Conservation (phyloP, 2,888 invertebrate species). For the Idaea dimidiata region DNA sequence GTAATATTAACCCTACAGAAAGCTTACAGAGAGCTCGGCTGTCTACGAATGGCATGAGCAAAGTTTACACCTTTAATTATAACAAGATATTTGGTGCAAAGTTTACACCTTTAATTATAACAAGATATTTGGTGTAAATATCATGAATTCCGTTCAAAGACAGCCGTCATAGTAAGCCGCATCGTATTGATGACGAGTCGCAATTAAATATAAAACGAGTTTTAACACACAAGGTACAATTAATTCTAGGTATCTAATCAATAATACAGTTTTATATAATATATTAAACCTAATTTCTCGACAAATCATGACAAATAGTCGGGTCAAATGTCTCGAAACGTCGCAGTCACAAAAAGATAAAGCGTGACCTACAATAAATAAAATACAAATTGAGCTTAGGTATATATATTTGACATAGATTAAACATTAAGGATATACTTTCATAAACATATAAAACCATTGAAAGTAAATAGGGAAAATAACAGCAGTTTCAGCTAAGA, state of each 20-base stretch:
- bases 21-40: too few species aligned
- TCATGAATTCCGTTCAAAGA: not conserved
- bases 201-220: not conserved
- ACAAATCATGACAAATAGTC: constrained; percentile 27
- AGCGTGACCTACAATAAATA: not conserved
- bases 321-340: constrained; percentile 31
- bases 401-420: too few species aligned
- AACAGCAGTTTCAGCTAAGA: not conserved
- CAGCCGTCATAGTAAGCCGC: not conserved
- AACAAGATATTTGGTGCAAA: not conserved
- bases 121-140: not conserved
- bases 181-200: not conserved
- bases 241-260: too few species aligned
- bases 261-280: too few species aligned
- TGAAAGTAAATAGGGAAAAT: not conserved
- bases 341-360: constrained; percentile 4
- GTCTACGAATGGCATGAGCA: too few species aligned
- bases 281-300: not conserved
- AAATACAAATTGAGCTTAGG: not conserved
- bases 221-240: not conserved
- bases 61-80: too few species aligned
- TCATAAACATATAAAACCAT: too few species aligned
- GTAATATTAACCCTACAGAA: too few species aligned
- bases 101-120: not conserved
- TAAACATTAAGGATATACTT: too few species aligned